Evolutionary conservation across 2,888 invertebrate genomes (phyloP).

Genomic region (Tineola bisselliella): DNA sequence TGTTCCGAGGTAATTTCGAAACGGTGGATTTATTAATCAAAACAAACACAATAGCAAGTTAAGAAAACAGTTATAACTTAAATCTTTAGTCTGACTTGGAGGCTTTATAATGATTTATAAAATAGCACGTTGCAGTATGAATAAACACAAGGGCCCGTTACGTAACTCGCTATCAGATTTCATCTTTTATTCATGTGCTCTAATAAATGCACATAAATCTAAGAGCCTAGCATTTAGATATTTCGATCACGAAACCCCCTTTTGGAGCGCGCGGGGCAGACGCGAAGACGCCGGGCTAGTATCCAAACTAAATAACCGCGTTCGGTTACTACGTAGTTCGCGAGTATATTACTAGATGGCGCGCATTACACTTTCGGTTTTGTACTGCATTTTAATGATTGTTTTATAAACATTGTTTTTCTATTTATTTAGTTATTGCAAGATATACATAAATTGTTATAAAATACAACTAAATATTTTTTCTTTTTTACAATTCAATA

Average conservation of each 20-base stretch:
- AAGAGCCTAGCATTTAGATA: slow-evolving; percentile 1
- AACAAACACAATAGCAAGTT: too few species aligned
- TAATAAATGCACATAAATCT: slow-evolving; percentile 16
- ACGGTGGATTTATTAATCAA: too few species aligned
- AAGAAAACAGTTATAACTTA: slow-evolving; percentile 14
- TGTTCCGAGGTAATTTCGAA: too few species aligned
- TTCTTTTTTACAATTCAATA: too few species aligned
- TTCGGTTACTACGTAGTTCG: slow-evolving; percentile 28
- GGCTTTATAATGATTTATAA: slow-evolving; percentile 26
- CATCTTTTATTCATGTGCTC: slow-evolving; percentile 26
- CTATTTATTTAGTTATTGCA: too few species aligned
- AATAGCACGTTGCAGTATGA: slow-evolving; percentile 21
- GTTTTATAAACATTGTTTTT: too few species aligned
- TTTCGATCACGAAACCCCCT: slow-evolving; percentile 9
- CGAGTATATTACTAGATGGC: slow-evolving; percentile 40
- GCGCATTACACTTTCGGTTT: slow-evolving; percentile 18
- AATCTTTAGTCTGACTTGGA: slow-evolving; percentile 22
- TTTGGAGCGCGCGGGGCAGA: slow-evolving; percentile 1
- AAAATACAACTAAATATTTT: too few species aligned
- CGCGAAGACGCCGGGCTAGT: neutral
- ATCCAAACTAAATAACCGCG: neutral
- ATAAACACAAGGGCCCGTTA: slow-evolving; percentile 22
- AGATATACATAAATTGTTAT: too few species aligned
- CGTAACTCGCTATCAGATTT: slow-evolving; percentile 19
- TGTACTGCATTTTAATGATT: too few species aligned